Evolutionary conservation across 35 echinoderm and acorn worm species (phyloP), one percentile per base, ranked within the genome.

Genomic region (Apostichopus californicus): DNA sequence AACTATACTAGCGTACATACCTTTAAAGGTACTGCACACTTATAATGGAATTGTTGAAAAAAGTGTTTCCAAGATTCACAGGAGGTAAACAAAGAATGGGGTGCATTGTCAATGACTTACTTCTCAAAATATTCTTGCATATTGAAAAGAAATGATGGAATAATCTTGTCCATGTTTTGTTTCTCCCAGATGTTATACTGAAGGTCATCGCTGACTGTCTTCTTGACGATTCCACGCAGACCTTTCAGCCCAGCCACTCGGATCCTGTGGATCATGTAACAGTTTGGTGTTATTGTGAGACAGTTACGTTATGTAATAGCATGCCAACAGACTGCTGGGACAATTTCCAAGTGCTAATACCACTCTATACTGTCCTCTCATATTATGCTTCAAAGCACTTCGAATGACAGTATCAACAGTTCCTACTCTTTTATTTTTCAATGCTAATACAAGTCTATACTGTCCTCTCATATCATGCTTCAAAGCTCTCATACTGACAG

Each of bases 171-270:
- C 97, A 98, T 98, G 58, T 98, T 93, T 60, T 93, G 93, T 56
- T 96, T 96, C 61, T 98, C 97, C 97, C 97, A 98, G 54, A 98
- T 96, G 61, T 98, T 98, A 64, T 96, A 95, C 83, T 98, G 97
- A 1, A 98, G 85, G 14, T 98, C 97, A 85, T 98, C 97, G 22
- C 95, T 98, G 15, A 98, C 97, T 2, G 97, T 98, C 82, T 98
- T 98, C 58, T 95, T 87, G 2, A 98, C 95, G 34, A 98, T 95
- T 58, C 97, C 97, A n/a, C 95, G 93, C 60, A 98, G 75, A 13
- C 97, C 97, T 68, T 96, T 96, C 54, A 98, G 75, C 3, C 97
- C 97, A 8, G 97, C 93, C 1, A 98, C 77, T 10, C 97, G 94
- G 75, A 98, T 96, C 83, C 97, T 98, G 77, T 5, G 46, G 57